Base-by-base conservation (phyloP, 2,797 vertebrate species). In the Hozukius guyotensis region DNA sequence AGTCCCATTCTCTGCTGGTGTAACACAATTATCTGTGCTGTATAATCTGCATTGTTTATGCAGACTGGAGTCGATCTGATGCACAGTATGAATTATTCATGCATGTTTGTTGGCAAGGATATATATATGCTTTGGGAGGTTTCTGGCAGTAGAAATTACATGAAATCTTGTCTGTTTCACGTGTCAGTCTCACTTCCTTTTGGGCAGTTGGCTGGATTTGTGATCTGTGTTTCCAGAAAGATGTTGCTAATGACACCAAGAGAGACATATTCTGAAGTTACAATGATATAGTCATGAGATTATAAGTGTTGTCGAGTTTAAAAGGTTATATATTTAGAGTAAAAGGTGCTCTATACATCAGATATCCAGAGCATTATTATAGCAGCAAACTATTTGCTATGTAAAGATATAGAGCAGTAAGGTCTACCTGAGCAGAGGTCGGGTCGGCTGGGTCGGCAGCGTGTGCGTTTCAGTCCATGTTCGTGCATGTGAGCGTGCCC, bases 21-120 rank as follows among this genome's bases (percentile, higher is more conserved):
- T 1, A 74, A 52, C 31, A 68, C 59, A 63, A 86, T 83, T 79
- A 88, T 82, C 56, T 77, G 72, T 67, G n/a, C 25, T 66, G 67
- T 71, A 49, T 77, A 77, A 80, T 82, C 73, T 75, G 79, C 53
- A 25, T 25, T 20, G 5, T 72, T 66, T 72, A 85, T 77, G 75
- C 61, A 69, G 62, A 24, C 60, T 25, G 69, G 62, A 87, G 72
- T 73, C 13, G 73, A 18, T 52, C 31, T 78, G 77, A 83, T 80
- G 57, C 74, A 36, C 46, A 11, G 52, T 1, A 78, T 91, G 82
- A 85, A 90, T 90, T 82, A 91, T 93, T 92, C 76, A 93, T 84
- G 22, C 38, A 25, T 74, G 81, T 85, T 84, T 86, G 81, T 86
- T 89, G 78, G 80, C 72, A 78, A 65, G 56, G 64, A 78, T 9